phyloP scores from a whole-genome alignment of 2,888 invertebrate genomes.

The Oscheius sp. region DNA sequence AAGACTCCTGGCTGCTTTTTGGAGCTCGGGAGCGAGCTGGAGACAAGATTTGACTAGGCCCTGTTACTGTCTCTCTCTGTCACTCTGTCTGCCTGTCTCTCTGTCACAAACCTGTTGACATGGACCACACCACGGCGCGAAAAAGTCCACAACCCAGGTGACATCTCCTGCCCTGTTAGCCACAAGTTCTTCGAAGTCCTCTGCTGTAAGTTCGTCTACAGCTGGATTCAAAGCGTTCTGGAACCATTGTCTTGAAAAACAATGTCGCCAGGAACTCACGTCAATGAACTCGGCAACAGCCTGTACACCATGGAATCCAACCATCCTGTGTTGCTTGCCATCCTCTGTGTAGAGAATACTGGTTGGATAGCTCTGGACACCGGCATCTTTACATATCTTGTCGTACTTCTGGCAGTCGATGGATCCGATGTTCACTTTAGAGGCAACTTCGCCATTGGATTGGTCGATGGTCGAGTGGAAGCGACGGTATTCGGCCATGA shows the following conservation, averaged over 20 bases:
- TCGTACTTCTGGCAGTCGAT: conserved; percentile 67
- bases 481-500: conserved; percentile 81
- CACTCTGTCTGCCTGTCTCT: not conserved
- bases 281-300: conserved; percentile 81
- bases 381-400: conserved; percentile 61
- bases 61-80: too few species aligned
- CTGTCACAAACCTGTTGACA: conserved; percentile 78
- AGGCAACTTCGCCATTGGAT: conserved; percentile 34
- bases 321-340: conserved; percentile 63
- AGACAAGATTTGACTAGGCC: not conserved
- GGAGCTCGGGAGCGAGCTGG: conserved; percentile 80
- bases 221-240: conserved; percentile 74
- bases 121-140: conserved; percentile 83
- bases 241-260: conserved; percentile 15
- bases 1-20: conserved; percentile 77
- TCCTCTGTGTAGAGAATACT: conserved; percentile 78
- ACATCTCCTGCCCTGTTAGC: conserved; percentile 77
- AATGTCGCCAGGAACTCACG: conserved; percentile 68
- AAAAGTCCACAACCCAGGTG: conserved; percentile 82
- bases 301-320: conserved; percentile 79
- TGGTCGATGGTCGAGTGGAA: conserved; percentile 77
- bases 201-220: conserved; percentile 78
- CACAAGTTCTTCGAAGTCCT: conserved; percentile 78
- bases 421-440: conserved; percentile 58
- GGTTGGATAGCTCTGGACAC: conserved; percentile 79